Percentiles rank a stretch among this genome's conserved stretches.
Conservation (phyloP, 2,113 vertebrate genomes). For the Eudyptes chrysolophus region DNA sequence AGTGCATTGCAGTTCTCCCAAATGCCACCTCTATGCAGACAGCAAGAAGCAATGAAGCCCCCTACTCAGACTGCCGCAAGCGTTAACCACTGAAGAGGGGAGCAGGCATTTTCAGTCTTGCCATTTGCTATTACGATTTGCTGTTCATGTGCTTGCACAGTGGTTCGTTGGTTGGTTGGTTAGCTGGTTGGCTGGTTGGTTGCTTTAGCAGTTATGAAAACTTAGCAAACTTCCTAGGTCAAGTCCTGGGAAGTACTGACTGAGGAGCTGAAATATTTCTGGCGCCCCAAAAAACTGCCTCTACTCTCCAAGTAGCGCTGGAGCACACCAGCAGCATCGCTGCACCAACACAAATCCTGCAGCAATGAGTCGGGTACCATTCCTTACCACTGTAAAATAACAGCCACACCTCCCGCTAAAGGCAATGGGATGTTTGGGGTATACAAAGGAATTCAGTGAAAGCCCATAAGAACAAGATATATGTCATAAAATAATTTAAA, state of each 20-base stretch:
- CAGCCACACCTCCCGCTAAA: not conserved
- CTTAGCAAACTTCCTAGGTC: not conserved
- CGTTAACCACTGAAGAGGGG: not conserved
- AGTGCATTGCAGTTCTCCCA: not conserved
- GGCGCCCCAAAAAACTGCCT: not conserved
- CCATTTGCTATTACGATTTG: not conserved
- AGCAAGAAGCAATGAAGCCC: not conserved
- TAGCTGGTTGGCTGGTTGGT: not conserved
- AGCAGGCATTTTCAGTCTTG: not conserved
- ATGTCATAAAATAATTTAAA: not conserved
- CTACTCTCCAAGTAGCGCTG: not conserved
- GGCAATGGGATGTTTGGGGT: not conserved
- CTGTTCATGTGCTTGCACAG: not conserved
- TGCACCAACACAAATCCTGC: not conserved
- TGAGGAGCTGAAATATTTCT: not conserved
- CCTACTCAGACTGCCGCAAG: not conserved
- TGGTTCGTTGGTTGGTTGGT: not conserved
- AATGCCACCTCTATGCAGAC: not conserved
- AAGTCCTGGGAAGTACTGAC: not conserved
- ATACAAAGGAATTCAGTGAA: not conserved
- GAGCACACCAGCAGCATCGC: not conserved
- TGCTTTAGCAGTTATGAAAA: not conserved
- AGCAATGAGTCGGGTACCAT: accelerated
- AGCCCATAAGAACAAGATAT: not conserved
- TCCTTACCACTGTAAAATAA: not conserved